These are phyloP conservation scores for Notechis scutatus DNA, from an alignment of 2,113 vertebrate species.

Conservation along the genomic window DNA sequence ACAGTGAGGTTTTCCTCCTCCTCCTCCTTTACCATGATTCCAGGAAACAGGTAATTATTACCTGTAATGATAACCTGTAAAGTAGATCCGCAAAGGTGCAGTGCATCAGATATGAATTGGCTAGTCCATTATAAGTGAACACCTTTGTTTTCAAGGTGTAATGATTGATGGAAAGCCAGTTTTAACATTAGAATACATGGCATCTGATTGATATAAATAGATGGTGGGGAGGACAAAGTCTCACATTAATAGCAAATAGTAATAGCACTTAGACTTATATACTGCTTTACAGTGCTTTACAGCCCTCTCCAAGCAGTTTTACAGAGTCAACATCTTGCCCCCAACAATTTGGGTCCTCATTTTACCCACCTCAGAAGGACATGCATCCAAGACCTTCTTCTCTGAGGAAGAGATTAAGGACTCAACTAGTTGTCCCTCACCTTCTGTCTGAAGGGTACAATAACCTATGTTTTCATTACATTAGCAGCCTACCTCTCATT, in stretches of 20 bases:
- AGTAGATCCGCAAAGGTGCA: conserved; percentile 58
- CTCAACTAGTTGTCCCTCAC: neutral
- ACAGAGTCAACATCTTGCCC: no score
- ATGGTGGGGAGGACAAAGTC: no score
- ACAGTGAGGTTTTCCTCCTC: neutral
- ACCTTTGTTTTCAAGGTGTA: conserved; percentile 51
- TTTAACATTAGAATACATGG: conserved; percentile 11
- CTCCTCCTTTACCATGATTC: neutral
- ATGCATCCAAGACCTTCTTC: neutral
- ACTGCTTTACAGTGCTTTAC: no score
- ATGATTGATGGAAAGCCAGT: conserved; percentile 26
- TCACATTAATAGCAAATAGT: no score
- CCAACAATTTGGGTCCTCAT: no score
- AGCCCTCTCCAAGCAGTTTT: no score
- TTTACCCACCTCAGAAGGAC: neutral
- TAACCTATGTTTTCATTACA: neutral
- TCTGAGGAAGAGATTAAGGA: neutral
- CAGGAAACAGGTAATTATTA: neutral
- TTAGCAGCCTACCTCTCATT: neutral
- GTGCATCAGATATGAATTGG: conserved; percentile 42
- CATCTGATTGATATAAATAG: neutral
- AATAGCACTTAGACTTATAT: no score
- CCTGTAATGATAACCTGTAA: neutral
- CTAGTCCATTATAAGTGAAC: conserved; percentile 28
- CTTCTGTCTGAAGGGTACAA: neutral